Conservation (phyloP, 2,888 invertebrate genomes). For the Eurois occulta region DNA sequence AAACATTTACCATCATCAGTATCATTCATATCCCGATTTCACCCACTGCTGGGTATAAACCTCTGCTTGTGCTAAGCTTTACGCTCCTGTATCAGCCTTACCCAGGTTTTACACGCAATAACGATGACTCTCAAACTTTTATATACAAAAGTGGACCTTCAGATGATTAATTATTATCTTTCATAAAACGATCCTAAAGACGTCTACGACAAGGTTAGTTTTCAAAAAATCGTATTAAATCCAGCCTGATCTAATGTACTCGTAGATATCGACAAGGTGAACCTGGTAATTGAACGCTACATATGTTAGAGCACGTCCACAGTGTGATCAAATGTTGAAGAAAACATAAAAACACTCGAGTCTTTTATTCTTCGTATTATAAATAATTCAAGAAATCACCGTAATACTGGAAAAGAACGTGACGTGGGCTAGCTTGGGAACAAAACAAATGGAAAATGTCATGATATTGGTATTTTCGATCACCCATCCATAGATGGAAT, state of each 20-base stretch:
- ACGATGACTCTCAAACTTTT: not conserved
- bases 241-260: constrained; percentile 23
- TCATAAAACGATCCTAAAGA: not conserved
- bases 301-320: constrained; percentile 45
- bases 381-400: constrained; percentile 35
- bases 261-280: constrained; percentile 58
- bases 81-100: not conserved
- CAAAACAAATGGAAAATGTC: not conserved
- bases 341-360: constrained; percentile 10
- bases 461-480: not conserved
- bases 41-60: not conserved
- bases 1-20: not conserved
- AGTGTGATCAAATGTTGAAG: constrained; percentile 23
- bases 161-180: constrained; percentile 1
- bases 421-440: not conserved
- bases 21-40: not conserved
- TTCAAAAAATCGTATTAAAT: constrained; percentile 25
- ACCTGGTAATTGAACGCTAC: constrained; percentile 57
- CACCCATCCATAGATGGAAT: not conserved
- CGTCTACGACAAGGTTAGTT: constrained; percentile 29
- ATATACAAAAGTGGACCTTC: not conserved
- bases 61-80: not conserved
- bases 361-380: constrained; percentile 26
- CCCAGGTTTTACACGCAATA: not conserved
- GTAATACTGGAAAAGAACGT: not conserved